A percentile compares a stretch with the other conserved stretches of the same genome.
These are phyloP conservation scores for Xyrichtys novacula DNA, from an alignment of 2,797 vertebrate species.

Conservation along the genomic window DNA sequence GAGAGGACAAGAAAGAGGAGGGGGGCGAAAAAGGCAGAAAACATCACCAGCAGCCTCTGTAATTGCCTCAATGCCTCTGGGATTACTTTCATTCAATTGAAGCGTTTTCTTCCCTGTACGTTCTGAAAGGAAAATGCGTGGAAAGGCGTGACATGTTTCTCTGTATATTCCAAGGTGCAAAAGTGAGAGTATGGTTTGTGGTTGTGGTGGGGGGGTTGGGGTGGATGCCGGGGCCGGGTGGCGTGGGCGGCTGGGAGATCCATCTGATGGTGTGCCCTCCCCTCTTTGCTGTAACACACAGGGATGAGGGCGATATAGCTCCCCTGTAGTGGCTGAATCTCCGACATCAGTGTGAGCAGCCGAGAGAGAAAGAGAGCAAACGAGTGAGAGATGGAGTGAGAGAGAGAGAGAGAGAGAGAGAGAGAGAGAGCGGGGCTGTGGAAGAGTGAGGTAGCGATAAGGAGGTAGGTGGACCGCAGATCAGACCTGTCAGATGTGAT, in stretches of 20 bases:
- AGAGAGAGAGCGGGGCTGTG: constrained; percentile 31
- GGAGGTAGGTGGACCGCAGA: constrained; percentile 77
- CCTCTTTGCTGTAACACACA: constrained; percentile 45
- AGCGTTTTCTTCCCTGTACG: constrained; percentile 72
- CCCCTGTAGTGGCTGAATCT: constrained; percentile 62
- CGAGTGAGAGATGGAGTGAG: neutral
- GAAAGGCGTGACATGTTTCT: too few species aligned
- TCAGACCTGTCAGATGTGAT: constrained; percentile 79
- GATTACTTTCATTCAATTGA: constrained; percentile 82
- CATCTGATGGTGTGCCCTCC: constrained; percentile 63
- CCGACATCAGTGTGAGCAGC: constrained; percentile 61
- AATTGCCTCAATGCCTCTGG: constrained; percentile 82
- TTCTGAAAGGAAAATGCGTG: too few species aligned
- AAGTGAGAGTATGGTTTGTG: neutral
- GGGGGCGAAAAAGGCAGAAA: constrained; percentile 58
- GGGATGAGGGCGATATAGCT: constrained; percentile 61
- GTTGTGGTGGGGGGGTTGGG: neutral
- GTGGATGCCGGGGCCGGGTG: constrained; percentile 16
- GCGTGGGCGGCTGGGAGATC: constrained; percentile 65
- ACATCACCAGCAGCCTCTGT: constrained; percentile 77
- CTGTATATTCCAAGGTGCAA: constrained; percentile 56
- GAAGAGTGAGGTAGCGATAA: constrained; percentile 69
- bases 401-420: constrained; percentile 14
- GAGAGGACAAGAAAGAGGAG: constrained; percentile 59
- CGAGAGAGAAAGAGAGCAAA: constrained; percentile 12